Evolutionary conservation across 2,113 vertebrate genomes (phyloP), one percentile per base, ranked within the genome.

Genomic region (Paratilapia polleni): DNA sequence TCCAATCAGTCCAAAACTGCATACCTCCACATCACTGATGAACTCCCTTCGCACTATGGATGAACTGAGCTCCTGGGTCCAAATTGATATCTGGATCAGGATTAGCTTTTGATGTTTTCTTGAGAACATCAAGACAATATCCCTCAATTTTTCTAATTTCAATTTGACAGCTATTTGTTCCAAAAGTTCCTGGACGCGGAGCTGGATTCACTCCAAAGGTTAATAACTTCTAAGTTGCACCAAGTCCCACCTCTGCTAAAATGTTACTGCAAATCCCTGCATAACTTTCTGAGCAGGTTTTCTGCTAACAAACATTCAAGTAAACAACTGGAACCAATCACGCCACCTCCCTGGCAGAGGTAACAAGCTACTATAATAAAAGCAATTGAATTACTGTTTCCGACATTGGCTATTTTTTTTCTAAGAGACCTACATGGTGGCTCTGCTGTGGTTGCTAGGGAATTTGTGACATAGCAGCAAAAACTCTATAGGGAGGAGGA

Each of bases 401-500:
- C 47, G 61, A n/a, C 58, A 14, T 8, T 43, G 24, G 49, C 24
- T 60, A 0, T 28, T 58, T 77, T 82, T 76, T 84, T 81, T 68
- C 56, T 52, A 8, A 10, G 59, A 86, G 86, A 68, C 41, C 77
- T 76, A 52, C 83, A 43, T 62, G 60, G 52, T 4, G 22, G 73
- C 64, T 54, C 70, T 52, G 80, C 54, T 57, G 26, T 12, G 20
- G 77, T 87, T 92, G 68, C 83, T 58, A 76, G 74, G 77, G 87
- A 77, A 80, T 91, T 68, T 70, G 78, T 84, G 86, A 89, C 80
- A 85, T 12, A 49, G 81, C 36, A 41, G 85, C 78, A 41, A 63
- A 89, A 68, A 77, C 68, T 86, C 82, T 81, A 52, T 24, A 58
- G 57, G 80, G 84, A 82, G 49, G 13, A 57, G 41, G 22, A 83